Evolutionary conservation across 2,888 invertebrate genomes (phyloP).

Genomic region (Apodemia mormo): DNA sequence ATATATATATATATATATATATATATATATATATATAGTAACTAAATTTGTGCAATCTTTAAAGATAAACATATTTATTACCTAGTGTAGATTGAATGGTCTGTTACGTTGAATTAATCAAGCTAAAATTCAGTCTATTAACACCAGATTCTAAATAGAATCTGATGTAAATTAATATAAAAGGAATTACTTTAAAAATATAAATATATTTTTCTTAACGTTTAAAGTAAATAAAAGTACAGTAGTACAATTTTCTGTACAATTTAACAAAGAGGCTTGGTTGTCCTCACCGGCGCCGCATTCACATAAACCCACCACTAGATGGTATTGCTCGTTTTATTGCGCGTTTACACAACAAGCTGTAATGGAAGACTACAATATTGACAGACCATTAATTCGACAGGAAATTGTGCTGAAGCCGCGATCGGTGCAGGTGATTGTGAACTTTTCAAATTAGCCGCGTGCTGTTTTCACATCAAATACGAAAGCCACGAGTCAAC

Average conservation of each 20-base stretch:
- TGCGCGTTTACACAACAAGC: slow-evolving; percentile 72
- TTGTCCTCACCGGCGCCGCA: slow-evolving; percentile 48
- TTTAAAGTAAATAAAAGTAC: neutral
- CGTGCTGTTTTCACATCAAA: slow-evolving; percentile 70
- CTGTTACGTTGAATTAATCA: too few species aligned
- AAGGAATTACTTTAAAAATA: too few species aligned
- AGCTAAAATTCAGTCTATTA: too few species aligned
- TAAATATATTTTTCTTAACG: too few species aligned
- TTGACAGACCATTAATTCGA: slow-evolving; percentile 81
- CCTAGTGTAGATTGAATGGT: too few species aligned
- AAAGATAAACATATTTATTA: too few species aligned
- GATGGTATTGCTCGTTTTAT: slow-evolving; percentile 73
- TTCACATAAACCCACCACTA: slow-evolving; percentile 64
- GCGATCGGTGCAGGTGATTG: slow-evolving; percentile 73
- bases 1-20: too few species aligned
- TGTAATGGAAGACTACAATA: slow-evolving; percentile 76
- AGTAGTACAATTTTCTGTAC: slow-evolving; percentile 7
- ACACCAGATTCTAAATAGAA: too few species aligned
- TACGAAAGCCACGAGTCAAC: slow-evolving; percentile 43
- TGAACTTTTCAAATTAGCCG: slow-evolving; percentile 81
- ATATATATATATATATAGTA: too few species aligned
- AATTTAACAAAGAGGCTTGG: slow-evolving; percentile 21
- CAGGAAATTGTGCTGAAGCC: slow-evolving; percentile 78
- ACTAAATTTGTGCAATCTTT: too few species aligned
- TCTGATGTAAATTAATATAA: too few species aligned